A percentile compares a stretch with the other conserved stretches of the same genome.
Conservation (phyloP, 2,888 invertebrate species). For the Orthosia cruda region DNA sequence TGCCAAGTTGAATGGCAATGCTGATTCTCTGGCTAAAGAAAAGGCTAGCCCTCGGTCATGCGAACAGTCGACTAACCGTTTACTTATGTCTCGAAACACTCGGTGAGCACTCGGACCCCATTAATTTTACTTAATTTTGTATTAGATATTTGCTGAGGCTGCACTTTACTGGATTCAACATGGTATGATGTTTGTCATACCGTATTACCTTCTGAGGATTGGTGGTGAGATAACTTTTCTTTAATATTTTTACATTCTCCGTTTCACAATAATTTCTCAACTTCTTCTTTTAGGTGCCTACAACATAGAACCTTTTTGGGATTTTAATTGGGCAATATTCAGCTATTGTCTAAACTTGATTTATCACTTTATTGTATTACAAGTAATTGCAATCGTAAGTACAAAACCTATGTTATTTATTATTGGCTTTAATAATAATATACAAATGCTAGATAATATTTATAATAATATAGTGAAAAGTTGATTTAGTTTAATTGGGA, state of each 20-base stretch:
- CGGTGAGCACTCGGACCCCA: no score
- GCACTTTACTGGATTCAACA: constrained; percentile 99
- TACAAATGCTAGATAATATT: constrained; percentile 6
- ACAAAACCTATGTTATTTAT: constrained; percentile 40
- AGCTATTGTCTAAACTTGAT: constrained; percentile 95
- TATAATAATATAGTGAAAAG: no score
- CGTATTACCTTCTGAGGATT: constrained; percentile 97
- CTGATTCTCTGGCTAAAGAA: no score
- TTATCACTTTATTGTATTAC: constrained; percentile 96
- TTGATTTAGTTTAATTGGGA: no score
- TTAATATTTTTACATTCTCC: constrained; percentile 5
- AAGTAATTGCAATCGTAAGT: constrained; percentile 93
- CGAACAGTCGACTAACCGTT: no score
- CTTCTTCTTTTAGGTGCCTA: constrained; percentile 94
- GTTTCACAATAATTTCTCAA: constrained; percentile 32
- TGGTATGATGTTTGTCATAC: constrained; percentile 98
- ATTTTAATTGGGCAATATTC: constrained; percentile 95
- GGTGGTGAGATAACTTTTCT: constrained; percentile 93
- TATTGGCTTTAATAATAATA: constrained; percentile 31
- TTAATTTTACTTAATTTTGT: constrained; percentile 4
- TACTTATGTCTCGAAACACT: no score
- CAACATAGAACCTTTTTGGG: constrained; percentile 94
- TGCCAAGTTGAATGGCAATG: no score
- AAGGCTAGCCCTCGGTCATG: no score
- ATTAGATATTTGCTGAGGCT: constrained; percentile 97